Evolutionary conservation across 2,797 vertebrate species (phyloP), one percentile per base, ranked within the genome.

Genomic region (Ctenochaetus hawaiiensis): DNA sequence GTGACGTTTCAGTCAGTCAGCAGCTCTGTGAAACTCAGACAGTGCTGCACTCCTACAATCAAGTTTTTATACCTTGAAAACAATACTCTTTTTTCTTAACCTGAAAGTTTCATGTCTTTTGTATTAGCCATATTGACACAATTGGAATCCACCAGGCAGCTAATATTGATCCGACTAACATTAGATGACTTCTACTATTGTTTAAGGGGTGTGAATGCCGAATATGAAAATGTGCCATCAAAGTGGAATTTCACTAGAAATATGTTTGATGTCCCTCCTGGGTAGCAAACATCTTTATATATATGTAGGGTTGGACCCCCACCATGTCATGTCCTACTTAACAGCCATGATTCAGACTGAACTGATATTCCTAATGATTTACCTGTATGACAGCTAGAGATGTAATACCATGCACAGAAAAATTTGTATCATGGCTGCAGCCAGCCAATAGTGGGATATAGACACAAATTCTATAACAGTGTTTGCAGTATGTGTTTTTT

Each of bases 141-240:
- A 71, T 17, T 49, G 53, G 62, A 73, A 67, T 77, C 72, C 34
- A 72, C 41, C 70, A 51, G 82, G 82, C 88, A 90, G 82, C 88
- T 85, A 71, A 79, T 84, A 84, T 79, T 54, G 22, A 68, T 64
- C 23, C 18, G 2, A 70, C 45, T 54, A 75, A 64, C 63, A 58
- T 83, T 72, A 69, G 44, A 44, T 75, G 43, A 78, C 37, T 64
- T 72, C 43, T 74, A 37, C 61, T 51, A 20, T 64, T 56, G 51
- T 81, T 63, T 56, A 17, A 76, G 52, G 9, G 67, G 48, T 52
- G 52, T 7, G 9, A 9, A 41, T 79, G 63, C 49, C 67, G 26
- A 75, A 72, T 63, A 34, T 67, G 57, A 77, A 74, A 67, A 75
- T 49, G 37, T 66, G 60, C 16, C 37, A 54, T 30, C 43, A 70